Base-by-base conservation (phyloP, 1,140 invertebrate species). In the Kradibia gibbosae region DNA sequence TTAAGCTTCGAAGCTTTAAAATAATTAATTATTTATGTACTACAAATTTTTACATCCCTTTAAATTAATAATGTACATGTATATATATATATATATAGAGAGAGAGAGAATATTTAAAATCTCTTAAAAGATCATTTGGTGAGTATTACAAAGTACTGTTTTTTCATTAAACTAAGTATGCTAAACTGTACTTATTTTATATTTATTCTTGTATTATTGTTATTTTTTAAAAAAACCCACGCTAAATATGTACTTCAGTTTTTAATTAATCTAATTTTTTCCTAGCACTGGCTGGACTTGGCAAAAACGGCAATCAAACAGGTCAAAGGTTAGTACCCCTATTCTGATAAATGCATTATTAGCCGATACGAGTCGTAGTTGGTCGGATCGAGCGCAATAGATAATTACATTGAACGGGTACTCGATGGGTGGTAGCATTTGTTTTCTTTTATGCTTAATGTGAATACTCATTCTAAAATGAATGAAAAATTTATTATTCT, bases 221-320 rank as follows among this genome's bases (percentile, higher is more conserved):
- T 25, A 57, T 57, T 57, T 25, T 57, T n/a, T 25, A 60, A 3
- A n/a, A n/a, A n/a, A 5, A n/a, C 5, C 31, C 5, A 1, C 50
- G 45, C 22, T 8, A 36, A 36, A 48, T 71, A 42, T 31, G 45
- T 20, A 48, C 11, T 50, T 0, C 34, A 73, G 31, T 31, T 50
- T 50, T 31, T 72, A 72, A 50, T 34, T 11, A 39, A 78, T 53
- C 15, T 28, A 17, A 8, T 86, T 87, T 89, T 84, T 92, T 94
- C 95, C 84, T 92, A 99, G 98, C 97, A 98, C 91, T 99, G 98
- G 98, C 91, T 99, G 86, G 98, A 99, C 92, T 93, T 98, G 87
- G 95, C 96, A 70, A 98, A 98, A 92, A 95, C 97, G 73, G 96
- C 99, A 86, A 93, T 96, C 83, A 99, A 98, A 91, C 98, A 99